Conservation (phyloP, 2,888 invertebrate species). For the Limenitis camilla region DNA sequence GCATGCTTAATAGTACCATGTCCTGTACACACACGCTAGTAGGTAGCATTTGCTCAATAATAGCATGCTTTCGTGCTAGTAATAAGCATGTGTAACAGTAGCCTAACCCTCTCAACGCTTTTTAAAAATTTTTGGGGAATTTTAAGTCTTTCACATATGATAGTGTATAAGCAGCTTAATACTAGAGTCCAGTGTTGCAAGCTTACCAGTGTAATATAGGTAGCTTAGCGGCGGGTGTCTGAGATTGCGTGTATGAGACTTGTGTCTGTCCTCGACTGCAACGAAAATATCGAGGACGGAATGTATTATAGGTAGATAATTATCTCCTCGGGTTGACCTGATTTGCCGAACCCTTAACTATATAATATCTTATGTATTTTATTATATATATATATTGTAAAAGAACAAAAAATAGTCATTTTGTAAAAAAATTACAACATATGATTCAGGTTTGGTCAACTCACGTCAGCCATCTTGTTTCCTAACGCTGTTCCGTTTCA, state of each 20-base stretch:
- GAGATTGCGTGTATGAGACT: slow-evolving; percentile 15
- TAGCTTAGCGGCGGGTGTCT: slow-evolving; percentile 14
- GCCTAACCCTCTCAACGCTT: too few relatives aligned
- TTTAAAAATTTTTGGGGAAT: too few relatives aligned
- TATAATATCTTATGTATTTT: not conserved
- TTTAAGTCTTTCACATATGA: not conserved
- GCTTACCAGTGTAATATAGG: slow-evolving; percentile 18
- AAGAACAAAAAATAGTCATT: too few relatives aligned
- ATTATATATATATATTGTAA: too few relatives aligned
- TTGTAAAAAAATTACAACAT: too few relatives aligned
- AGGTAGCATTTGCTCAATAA: too few relatives aligned
- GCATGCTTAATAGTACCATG: too few relatives aligned
- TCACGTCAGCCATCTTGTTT: slow-evolving; percentile 28
- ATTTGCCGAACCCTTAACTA: slow-evolving; percentile 24
- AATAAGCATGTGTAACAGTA: too few relatives aligned
- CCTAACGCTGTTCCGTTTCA: slow-evolving; percentile 5
- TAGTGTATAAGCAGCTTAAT: not conserved
- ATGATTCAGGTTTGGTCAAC: too few relatives aligned
- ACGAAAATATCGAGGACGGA: slow-evolving; percentile 22
- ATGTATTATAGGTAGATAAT: slow-evolving; percentile 48
- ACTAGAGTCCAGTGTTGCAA: slow-evolving; percentile 16
- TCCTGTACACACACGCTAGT: too few relatives aligned
- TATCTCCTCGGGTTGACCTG: slow-evolving; percentile 26
- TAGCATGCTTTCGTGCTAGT: too few relatives aligned
- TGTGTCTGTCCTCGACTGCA: slow-evolving; percentile 20